phyloP scores from a whole-genome alignment of 2,888 invertebrate genomes.

The Drosophila recens region DNA sequence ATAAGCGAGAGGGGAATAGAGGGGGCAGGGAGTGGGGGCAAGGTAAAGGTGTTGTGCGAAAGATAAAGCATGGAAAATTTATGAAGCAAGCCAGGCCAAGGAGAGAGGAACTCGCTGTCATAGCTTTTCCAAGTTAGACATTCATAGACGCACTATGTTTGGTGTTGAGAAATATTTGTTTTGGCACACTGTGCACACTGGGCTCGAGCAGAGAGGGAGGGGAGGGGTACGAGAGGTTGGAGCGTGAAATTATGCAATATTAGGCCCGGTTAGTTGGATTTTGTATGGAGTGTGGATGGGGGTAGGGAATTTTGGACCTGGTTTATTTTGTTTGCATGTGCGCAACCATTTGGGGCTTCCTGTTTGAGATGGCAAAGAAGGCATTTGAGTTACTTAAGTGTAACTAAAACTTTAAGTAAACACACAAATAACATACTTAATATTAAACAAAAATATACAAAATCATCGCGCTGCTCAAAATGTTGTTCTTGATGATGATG shows the following conservation, averaged over 20 bases:
- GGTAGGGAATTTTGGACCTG: constrained; percentile 54
- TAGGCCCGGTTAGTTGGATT: constrained; percentile 21
- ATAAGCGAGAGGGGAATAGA: constrained; percentile 22
- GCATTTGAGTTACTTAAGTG: constrained; percentile 79
- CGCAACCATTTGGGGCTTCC: constrained; percentile 70
- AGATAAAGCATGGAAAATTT: constrained; percentile 80
- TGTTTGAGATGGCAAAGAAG: constrained; percentile 48
- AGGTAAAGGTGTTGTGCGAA: constrained; percentile 76
- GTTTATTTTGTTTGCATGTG: constrained; percentile 77
- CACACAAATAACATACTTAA: constrained; percentile 81
- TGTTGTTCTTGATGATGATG: constrained; percentile 13
- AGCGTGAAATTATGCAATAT: constrained; percentile 78
- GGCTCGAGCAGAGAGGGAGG: not conserved
- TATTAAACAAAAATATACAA: constrained; percentile 80
- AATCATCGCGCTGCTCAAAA: constrained; percentile 36
- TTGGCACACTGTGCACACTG: constrained; percentile 54
- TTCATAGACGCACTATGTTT: constrained; percentile 65
- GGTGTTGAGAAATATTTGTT: constrained; percentile 77
- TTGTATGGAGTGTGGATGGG: constrained; percentile 30
- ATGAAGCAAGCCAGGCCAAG: constrained; percentile 62
- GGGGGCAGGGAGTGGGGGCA: not conserved
- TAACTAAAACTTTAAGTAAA: constrained; percentile 81
- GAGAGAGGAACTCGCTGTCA: constrained; percentile 48
- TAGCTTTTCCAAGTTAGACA: constrained; percentile 67
- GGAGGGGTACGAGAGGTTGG: not conserved